Evolutionary conservation across 2,888 invertebrate genomes (phyloP).

Genomic region (Notodonta dromedarius): DNA sequence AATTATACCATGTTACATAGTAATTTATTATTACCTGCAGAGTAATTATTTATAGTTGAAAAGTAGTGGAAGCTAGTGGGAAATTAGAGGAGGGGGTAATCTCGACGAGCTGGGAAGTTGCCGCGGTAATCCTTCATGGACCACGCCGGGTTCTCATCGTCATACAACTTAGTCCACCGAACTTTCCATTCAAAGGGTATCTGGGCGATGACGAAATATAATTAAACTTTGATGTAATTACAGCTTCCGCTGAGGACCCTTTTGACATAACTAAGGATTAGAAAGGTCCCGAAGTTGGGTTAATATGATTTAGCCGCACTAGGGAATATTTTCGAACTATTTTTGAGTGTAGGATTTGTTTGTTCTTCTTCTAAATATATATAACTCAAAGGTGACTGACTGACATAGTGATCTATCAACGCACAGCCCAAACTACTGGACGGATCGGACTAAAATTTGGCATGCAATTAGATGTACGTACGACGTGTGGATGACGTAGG

Average conservation of each 20-base stretch:
- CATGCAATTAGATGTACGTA: no score
- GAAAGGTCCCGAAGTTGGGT: background rate
- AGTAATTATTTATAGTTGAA: conserved; percentile 55
- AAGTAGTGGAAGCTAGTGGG: conserved; percentile 47
- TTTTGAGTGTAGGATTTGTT: no score
- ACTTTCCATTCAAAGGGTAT: conserved; percentile 53
- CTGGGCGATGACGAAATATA: conserved; percentile 41
- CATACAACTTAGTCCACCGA: conserved; percentile 25
- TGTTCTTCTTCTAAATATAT: no score
- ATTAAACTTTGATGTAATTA: conserved; percentile 47
- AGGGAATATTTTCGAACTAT: background rate
- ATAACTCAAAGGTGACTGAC: no score
- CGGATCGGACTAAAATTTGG: no score
- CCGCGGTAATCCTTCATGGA: conserved; percentile 59
- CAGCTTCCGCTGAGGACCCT: conserved; percentile 16
- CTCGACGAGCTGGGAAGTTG: conserved; percentile 40
- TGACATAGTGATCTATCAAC: no score
- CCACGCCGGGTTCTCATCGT: conserved; percentile 35
- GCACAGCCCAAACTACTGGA: no score
- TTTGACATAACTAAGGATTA: background rate
- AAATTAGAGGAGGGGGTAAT: conserved; percentile 54
- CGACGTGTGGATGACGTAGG: no score
- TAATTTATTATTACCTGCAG: conserved; percentile 35
- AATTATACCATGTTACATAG: conserved; percentile 9
- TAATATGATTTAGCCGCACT: background rate